A percentile compares a stretch with the other conserved stretches of the same genome.
Conservation (phyloP, 2,888 invertebrate species). For the Eupithecia dodoneata region DNA sequence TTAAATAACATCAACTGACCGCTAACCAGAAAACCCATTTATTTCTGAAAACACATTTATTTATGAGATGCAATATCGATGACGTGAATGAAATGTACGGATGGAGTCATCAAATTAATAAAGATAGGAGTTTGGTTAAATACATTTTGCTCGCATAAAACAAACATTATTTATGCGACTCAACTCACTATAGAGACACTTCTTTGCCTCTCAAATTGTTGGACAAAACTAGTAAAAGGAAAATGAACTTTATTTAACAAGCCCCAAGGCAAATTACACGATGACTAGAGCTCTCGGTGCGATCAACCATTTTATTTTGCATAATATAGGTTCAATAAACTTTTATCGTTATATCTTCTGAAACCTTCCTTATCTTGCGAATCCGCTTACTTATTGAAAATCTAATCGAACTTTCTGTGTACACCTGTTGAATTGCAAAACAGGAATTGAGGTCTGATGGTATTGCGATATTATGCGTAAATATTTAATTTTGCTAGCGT, state of each 20-base stretch:
- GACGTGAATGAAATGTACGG: slow-evolving; percentile 12
- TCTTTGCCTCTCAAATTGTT: neutral
- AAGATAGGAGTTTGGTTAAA: neutral
- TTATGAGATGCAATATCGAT: slow-evolving; percentile 31
- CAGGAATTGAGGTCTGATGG: slow-evolving; percentile 47
- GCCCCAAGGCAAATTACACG: slow-evolving; percentile 47
- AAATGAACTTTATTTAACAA: slow-evolving; percentile 56
- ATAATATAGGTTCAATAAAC: slow-evolving; percentile 59
- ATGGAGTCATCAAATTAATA: neutral
- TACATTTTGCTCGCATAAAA: neutral
- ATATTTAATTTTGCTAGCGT: slow-evolving; percentile 46
- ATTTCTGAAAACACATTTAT: slow-evolving; percentile 33
- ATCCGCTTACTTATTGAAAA: slow-evolving; percentile 56
- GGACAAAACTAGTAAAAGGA: slow-evolving; percentile 48
- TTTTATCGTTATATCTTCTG: slow-evolving; percentile 57
- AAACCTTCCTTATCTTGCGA: slow-evolving; percentile 52
- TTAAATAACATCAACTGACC: slow-evolving; percentile 27
- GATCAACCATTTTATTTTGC: slow-evolving; percentile 63
- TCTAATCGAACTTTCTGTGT: slow-evolving; percentile 48
- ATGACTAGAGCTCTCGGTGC: slow-evolving; percentile 50
- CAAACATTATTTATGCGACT: neutral
- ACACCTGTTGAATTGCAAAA: slow-evolving; percentile 49
- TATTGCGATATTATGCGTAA: slow-evolving; percentile 47
- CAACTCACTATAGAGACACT: neutral
- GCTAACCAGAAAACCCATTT: slow-evolving; percentile 33